Conservation (phyloP, 92 coral and sea anemone genomes). For the Nematostella vectensis region DNA sequence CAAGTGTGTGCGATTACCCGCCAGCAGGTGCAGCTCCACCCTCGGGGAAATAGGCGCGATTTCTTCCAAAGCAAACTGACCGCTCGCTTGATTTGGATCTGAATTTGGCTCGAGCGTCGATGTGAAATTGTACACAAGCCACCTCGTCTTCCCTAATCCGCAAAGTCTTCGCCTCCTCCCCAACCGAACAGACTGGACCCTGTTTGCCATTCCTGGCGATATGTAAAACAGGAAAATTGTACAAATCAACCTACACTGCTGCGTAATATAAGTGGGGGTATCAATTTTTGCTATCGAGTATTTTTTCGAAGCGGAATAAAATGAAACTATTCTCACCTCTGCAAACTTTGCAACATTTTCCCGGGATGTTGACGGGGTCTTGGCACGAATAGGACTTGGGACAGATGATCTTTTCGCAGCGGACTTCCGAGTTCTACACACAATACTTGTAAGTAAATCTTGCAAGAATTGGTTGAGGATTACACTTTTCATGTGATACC, state of each 20-base stretch:
- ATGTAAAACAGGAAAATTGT: no score
- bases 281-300: no score
- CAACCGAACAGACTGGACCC: not conserved
- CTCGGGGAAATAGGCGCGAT: not conserved
- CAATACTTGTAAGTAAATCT: no score
- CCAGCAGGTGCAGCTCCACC: conserved; percentile 29
- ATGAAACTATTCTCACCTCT: conserved; percentile 27
- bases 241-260: no score
- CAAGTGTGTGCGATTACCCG: conserved; percentile 19
- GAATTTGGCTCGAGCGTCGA: not conserved
- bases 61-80: conserved; percentile 24
- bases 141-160: conserved; percentile 7
- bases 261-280: no score
- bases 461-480: no score
- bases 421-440: conserved; percentile 17
- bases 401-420: conserved; percentile 22
- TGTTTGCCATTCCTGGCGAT: not conserved
- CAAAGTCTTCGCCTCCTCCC: conserved; percentile 3
- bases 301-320: no score
- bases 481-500: no score
- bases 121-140: conserved; percentile 16
- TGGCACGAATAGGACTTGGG: conserved; percentile 19
- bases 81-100: not conserved
- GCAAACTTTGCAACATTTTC: conserved; percentile 43
- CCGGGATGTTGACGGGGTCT: conserved; percentile 7